Evolutionary conservation across 2,797 vertebrate genomes (phyloP).

Genomic region (Nasua narica): DNA sequence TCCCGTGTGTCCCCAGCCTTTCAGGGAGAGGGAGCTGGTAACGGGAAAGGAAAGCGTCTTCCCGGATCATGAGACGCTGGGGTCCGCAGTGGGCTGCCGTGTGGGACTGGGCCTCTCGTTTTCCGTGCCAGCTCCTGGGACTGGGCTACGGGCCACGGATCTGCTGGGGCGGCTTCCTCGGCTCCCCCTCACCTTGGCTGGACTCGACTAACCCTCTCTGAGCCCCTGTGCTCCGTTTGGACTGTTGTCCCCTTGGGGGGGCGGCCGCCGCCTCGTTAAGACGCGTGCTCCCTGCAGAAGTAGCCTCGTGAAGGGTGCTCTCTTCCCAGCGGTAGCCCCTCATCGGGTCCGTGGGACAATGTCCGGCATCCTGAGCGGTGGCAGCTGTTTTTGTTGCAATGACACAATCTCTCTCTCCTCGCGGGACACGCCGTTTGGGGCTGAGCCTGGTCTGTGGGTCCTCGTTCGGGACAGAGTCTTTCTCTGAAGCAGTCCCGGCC

Average conservation of each 20-base stretch:
- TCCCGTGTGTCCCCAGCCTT: no score
- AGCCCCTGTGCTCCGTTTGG: neutral
- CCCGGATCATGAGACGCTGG: fast-evolving
- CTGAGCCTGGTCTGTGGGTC: neutral
- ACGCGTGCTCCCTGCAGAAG: fast-evolving
- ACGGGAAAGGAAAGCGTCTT: neutral
- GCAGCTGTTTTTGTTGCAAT: neutral
- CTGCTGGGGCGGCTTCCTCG: fast-evolving
- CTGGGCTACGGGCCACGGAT: neutral
- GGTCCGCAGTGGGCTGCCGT: fast-evolving
- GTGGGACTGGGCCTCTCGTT: no score
- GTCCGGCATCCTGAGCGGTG: neutral
- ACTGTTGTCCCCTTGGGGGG: no score
- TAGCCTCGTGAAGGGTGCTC: neutral
- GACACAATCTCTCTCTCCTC: no score
- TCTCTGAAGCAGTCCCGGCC: neutral
- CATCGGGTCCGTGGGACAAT: neutral
- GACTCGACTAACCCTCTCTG: no score
- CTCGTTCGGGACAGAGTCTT: neutral
- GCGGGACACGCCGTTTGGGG: fast-evolving
- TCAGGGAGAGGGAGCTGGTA: neutral
- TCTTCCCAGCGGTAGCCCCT: neutral
- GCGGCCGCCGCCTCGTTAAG: fast-evolving
- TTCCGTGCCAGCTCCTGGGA: neutral
- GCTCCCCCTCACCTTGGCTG: fast-evolving